Evolutionary conservation across 2,797 vertebrate genomes (phyloP).

Genomic region (Tangara arthus): DNA sequence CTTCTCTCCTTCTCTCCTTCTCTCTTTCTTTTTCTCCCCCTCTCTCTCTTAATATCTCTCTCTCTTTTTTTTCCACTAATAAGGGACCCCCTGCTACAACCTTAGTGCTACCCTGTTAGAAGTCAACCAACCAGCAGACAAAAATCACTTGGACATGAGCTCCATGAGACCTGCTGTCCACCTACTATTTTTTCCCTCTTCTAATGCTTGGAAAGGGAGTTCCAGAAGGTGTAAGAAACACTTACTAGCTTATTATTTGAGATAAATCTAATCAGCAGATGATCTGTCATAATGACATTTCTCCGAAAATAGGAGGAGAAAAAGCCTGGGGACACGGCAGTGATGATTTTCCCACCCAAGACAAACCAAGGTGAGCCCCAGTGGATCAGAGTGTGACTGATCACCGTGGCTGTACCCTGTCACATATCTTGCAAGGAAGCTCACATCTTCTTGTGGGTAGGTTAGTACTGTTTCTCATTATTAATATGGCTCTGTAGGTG

Average conservation of each 20-base stretch:
- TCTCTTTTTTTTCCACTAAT: background rate
- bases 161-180: background rate
- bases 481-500: conserved; percentile 61
- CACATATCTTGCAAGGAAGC: conserved; percentile 31
- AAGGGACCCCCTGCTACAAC: background rate
- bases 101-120: background rate
- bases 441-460: conserved; percentile 49
- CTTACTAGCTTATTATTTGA: conserved; percentile 42
- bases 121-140: background rate
- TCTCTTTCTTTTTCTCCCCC: background rate
- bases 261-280: conserved; percentile 23
- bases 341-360: conserved; percentile 11
- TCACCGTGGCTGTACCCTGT: background rate
- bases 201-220: background rate
- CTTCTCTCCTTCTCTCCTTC: rapidly evolving
- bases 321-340: background rate
- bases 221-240: conserved; percentile 39
- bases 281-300: conserved; percentile 15
- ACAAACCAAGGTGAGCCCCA: background rate
- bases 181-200: background rate
- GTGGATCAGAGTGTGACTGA: background rate
- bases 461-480: conserved; percentile 58
- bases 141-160: background rate
- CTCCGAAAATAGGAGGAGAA: background rate
- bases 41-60: rapidly evolving